These are phyloP conservation scores for Caenorhabditis sulstoni DNA, from an alignment of 2,888 invertebrate species.

Conservation along the genomic window DNA sequence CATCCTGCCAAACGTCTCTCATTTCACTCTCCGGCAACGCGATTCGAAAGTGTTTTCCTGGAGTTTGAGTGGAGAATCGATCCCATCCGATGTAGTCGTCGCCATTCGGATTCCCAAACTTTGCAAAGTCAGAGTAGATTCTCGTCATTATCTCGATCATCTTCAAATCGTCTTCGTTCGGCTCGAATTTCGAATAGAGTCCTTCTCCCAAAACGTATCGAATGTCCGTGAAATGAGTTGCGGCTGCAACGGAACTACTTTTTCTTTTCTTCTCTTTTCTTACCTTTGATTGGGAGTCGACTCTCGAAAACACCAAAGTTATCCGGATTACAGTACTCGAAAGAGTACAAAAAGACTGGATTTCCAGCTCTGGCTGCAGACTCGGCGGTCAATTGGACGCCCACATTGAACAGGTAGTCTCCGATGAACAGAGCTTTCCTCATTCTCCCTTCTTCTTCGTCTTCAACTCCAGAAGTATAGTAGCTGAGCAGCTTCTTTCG, in stretches of 20 bases:
- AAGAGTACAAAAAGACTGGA: conserved; percentile 61
- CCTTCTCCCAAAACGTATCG: conserved; percentile 70
- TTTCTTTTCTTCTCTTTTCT: no score
- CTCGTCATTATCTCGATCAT: conserved; percentile 66
- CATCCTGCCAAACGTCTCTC: conserved; percentile 7
- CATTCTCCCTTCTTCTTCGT: no score
- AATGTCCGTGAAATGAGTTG: conserved; percentile 67
- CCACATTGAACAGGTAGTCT: conserved; percentile 47
- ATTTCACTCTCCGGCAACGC: background rate
- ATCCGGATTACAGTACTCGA: conserved; percentile 63
- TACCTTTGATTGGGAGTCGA: conserved; percentile 24
- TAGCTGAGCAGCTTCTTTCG: no score
- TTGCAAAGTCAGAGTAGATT: conserved; percentile 68
- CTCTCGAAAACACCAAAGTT: conserved; percentile 48
- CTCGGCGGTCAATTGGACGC: conserved; percentile 46
- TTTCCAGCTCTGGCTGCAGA: conserved; percentile 48
- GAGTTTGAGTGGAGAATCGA: background rate
- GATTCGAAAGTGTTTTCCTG: conserved; percentile 12
- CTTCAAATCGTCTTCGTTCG: conserved; percentile 60
- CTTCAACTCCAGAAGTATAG: no score
- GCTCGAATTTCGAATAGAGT: conserved; percentile 64
- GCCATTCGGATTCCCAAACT: conserved; percentile 57
- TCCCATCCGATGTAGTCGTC: conserved; percentile 8
- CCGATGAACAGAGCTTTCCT: conserved; percentile 36
- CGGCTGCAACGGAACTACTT: background rate